Base-by-base conservation (phyloP, 2,797 vertebrate genomes). In the Macropodus opercularis region DNA sequence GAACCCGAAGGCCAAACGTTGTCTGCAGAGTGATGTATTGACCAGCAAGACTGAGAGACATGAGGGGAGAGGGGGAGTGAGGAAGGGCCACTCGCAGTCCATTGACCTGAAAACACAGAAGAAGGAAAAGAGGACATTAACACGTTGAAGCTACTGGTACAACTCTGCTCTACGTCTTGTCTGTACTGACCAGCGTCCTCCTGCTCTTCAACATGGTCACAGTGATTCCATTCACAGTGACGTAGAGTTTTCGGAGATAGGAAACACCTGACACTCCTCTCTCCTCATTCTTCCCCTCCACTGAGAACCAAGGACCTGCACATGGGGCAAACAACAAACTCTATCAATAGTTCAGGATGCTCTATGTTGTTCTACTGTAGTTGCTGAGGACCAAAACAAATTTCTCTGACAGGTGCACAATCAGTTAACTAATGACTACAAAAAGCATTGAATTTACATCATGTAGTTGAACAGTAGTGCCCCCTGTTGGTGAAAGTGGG, bases 271-370 rank as follows among this genome's bases (percentile, higher is more conserved):
- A 3, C 19, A 70, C 12, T 4, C 90, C 92, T 59, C 89, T 70
- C 43, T 92, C 87, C 55, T 94, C 91, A 17, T 92, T 94, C 75
- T 93, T 93, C 0, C 59, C 93, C 22, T 90, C 89, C 60, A 95
- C 89, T 18, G 90, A 93, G 69, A 94, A 95, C 92, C 91, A 92
- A 1, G 91, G 89, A 17, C 89, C 94, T 94, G 63, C 27, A 70
- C 15, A 44, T 12, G 1, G 1, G 40, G 13, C 5, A 17, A n/a
- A n/a, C n/a, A n/a, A n/a, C n/a, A n/a, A n/a, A n/a, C n/a, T n/a
- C 18, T 12, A 13, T 29, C 17, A n/a, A 14, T 12, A 4, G 12
- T 12, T 9, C 8, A 6, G 10, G 29, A 31, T 12, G 13, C 31
- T 32, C 11, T 14, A 23, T n/a, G n/a, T n/a, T n/a, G n/a, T n/a